Conservation (phyloP, 2,113 vertebrate genomes). For the Shinisaurus crocodilurus region DNA sequence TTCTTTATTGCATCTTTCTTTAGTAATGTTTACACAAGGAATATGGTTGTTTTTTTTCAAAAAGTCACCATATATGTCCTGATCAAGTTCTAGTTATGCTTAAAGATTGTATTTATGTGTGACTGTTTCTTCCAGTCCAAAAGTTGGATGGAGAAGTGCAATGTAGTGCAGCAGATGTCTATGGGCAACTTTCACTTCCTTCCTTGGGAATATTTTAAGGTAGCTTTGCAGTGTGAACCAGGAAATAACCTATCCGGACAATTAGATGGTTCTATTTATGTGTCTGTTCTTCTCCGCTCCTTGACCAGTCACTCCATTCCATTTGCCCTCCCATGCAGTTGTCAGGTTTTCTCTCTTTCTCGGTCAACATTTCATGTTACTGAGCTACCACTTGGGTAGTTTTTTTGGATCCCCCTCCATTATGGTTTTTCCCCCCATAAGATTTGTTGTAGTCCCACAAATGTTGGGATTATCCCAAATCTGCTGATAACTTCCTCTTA, state of each 20-base stretch:
- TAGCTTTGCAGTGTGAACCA: background rate
- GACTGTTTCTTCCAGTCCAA: background rate
- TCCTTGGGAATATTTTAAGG: no score
- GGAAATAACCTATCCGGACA: background rate
- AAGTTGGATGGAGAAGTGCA: background rate
- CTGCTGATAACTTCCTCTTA: background rate
- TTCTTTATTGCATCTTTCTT: no score
- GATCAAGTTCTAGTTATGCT: background rate
- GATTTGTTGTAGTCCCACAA: background rate
- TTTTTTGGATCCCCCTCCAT: background rate
- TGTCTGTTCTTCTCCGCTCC: no score
- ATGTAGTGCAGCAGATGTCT: background rate
- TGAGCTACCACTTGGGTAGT: no score
- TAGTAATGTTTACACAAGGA: background rate
- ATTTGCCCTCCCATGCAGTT: no score
- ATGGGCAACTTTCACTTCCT: no score
- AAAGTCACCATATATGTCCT: background rate
- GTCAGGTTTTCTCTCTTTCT: background rate
- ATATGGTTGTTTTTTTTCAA: background rate
- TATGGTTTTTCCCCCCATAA: background rate
- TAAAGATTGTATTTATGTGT: background rate
- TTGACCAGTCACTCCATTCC: no score
- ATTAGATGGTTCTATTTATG: background rate
- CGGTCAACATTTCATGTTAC: background rate
- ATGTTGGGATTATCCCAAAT: background rate